Conservation (phyloP, 2,113 vertebrate species). For the Ia io region DNA sequence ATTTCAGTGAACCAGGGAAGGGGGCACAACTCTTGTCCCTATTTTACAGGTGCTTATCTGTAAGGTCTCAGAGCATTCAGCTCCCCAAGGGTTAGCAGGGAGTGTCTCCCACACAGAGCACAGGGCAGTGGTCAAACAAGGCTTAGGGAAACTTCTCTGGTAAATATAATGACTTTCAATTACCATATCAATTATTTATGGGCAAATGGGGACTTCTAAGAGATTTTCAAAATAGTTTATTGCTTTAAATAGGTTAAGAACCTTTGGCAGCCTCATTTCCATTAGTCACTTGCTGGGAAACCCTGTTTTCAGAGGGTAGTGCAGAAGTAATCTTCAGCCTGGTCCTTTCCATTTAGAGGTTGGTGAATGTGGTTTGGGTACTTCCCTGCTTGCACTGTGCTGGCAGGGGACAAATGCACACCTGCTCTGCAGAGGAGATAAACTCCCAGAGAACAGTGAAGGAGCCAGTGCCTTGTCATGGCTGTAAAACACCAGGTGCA, state of each 20-base stretch:
- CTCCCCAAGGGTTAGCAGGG: not conserved
- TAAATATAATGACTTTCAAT: constrained; percentile 44
- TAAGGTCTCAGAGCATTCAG: not conserved
- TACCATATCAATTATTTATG: constrained; percentile 58
- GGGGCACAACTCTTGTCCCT: not conserved
- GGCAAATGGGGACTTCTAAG: constrained; percentile 52
- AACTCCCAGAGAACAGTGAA: not conserved
- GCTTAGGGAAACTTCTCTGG: not conserved
- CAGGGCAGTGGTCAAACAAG: not conserved
- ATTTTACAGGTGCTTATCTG: not conserved
- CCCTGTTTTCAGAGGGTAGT: not conserved
- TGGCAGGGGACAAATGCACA: not conserved
- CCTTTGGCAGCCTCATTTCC: constrained; percentile 32
- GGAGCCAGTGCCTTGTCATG: not conserved
- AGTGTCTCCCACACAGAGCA: not conserved
- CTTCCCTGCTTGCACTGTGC: not conserved
- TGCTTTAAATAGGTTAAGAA: constrained; percentile 63
- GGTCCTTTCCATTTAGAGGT: not conserved
- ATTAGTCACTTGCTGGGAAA: constrained; percentile 47
- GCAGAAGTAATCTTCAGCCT: not conserved
- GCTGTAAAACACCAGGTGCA: not conserved
- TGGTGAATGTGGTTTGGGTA: not conserved
- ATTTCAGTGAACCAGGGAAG: not conserved
- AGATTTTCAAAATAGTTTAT: constrained; percentile 52
- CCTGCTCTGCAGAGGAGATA: not conserved